phyloP scores from a whole-genome alignment of 2,113 vertebrate species.

The Donacobius atricapilla region DNA sequence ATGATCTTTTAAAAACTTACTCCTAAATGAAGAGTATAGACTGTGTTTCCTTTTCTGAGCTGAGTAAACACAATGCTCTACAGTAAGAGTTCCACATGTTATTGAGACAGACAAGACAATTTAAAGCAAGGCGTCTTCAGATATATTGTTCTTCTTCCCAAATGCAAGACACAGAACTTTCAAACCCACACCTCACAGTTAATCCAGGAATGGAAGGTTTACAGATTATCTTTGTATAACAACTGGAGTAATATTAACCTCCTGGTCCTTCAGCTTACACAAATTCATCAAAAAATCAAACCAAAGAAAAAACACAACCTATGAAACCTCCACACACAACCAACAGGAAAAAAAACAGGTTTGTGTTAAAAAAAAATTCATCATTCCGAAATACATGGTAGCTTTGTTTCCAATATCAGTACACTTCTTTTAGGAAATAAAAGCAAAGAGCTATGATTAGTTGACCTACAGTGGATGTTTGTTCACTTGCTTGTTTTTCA shows the following conservation, averaged over 20 bases:
- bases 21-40: not conserved
- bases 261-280: not conserved
- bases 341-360: not conserved
- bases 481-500: not conserved
- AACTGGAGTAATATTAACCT: not conserved
- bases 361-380: not conserved
- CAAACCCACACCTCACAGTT: not conserved
- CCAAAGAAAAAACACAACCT: no score
- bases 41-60: not conserved
- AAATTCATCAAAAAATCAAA: not conserved
- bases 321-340: rapidly evolving
- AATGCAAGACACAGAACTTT: not conserved
- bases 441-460: not conserved
- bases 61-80: not conserved
- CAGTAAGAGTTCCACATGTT: not conserved
- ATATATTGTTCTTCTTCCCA: not conserved
- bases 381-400: not conserved
- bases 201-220: constrained; percentile 2
- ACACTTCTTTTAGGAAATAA: not conserved
- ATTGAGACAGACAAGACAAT: not conserved
- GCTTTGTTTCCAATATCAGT: not conserved
- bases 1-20: not conserved
- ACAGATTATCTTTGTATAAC: not conserved
- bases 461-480: not conserved
- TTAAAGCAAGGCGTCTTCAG: not conserved